These are phyloP conservation scores for Phylloscopus trochilus DNA, from an alignment of 2,113 vertebrate species.

Conservation along the genomic window DNA sequence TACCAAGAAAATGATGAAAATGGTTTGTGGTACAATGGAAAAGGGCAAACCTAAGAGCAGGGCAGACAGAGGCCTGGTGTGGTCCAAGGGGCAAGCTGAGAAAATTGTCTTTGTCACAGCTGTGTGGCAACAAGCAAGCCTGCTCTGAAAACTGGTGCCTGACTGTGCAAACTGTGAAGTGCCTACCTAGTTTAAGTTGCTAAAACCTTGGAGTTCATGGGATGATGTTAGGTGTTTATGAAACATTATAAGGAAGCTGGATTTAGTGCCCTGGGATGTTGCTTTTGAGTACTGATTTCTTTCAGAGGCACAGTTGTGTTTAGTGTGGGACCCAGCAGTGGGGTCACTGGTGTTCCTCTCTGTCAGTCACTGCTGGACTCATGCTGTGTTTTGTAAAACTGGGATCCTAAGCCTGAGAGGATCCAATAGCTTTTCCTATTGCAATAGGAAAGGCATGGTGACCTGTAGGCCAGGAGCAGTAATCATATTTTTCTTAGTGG, in stretches of 20 bases:
- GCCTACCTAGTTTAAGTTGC: background rate
- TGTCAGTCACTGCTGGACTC: background rate
- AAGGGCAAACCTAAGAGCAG: background rate
- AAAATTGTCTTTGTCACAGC: fast-evolving
- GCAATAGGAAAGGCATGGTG: background rate
- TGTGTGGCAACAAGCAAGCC: background rate
- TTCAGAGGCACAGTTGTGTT: background rate
- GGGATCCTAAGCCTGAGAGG: background rate
- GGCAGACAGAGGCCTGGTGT: background rate
- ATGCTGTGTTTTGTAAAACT: background rate
- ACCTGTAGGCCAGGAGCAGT: background rate
- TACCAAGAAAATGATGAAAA: background rate
- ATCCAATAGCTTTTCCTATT: background rate
- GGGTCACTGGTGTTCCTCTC: background rate
- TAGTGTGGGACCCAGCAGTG: background rate
- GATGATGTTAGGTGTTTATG: background rate
- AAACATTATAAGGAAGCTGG: background rate
- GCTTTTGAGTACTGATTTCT: background rate
- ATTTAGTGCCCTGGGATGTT: background rate
- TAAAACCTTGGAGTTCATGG: background rate
- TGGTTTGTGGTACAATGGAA: background rate
- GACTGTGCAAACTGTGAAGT: background rate
- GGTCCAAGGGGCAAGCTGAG: background rate
- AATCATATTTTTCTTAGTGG: background rate
- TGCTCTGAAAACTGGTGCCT: background rate